Conservation (phyloP, 1,140 invertebrate genomes). For the Cotesia typhae region DNA sequence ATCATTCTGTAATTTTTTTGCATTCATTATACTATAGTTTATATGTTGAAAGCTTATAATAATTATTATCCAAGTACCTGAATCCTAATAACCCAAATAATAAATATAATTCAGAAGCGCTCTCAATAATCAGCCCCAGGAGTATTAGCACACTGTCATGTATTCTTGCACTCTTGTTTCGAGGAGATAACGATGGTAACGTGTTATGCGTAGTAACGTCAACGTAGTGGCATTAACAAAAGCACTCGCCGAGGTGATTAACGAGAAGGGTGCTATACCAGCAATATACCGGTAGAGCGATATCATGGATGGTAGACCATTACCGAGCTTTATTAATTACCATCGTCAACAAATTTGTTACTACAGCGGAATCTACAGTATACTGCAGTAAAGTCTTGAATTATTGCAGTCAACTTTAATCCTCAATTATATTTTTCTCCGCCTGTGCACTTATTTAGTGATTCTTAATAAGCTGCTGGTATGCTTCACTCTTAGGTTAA, state of each 20-base stretch:
- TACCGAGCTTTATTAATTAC: slow-evolving; percentile 64
- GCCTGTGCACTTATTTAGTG: not conserved
- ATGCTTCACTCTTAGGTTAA: no score
- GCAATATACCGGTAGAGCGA: slow-evolving; percentile 28
- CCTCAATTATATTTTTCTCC: not conserved
- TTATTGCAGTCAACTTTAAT: not conserved
- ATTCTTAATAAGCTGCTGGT: not conserved
- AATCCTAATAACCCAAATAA: no score
- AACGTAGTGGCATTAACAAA: slow-evolving; percentile 55
- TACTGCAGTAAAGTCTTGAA: slow-evolving; percentile 1
- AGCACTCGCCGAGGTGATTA: slow-evolving; percentile 65
- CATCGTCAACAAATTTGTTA: slow-evolving; percentile 63
- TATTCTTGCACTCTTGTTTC: slow-evolving; percentile 2
- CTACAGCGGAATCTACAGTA: slow-evolving; percentile 4
- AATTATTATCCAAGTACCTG: no score
- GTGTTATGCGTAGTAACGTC: slow-evolving; percentile 36
- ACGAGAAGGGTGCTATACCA: slow-evolving; percentile 52
- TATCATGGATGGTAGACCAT: slow-evolving; percentile 45
- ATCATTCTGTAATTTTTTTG: no score
- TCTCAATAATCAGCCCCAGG: no score
- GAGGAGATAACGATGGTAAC: slow-evolving; percentile 29
- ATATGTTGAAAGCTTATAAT: no score
- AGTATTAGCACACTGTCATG: not conserved
- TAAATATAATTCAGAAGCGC: no score
- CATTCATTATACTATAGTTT: no score